Evolutionary conservation across 2,888 invertebrate species (phyloP), one percentile per base, ranked within the genome.

Genomic region (Brachycybe producta): DNA sequence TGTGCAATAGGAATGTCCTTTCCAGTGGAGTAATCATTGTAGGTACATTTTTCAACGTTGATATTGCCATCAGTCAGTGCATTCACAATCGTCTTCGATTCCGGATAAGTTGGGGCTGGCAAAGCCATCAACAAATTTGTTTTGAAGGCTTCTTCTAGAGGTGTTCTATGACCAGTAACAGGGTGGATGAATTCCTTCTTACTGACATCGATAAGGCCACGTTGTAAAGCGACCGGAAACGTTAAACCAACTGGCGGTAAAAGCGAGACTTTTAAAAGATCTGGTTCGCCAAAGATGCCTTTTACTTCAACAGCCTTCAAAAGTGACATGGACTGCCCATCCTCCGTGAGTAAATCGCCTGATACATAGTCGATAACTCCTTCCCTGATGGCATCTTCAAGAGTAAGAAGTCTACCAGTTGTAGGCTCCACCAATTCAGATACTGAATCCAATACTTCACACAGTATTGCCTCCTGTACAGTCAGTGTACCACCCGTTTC

Each of bases 351-450:
- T 30, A 91, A 86, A 60, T 87, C 73, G 15, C 85, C 87, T 28
- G 84, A 82, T 54, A 82, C 79, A 42, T 83, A 78, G 68, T 90
- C 86, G 61, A 91, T 76, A 60, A 86, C 77, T 54, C 86, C 86
- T 62, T 82, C 78, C 62, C 79, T 79, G 62, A 90, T 82, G 49
- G 91, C 90, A 75, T 83, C 79, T 58, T 78, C 75, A 40, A 95
- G 66, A 0, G 84, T 83, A 26, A 88, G 72, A 54, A 73, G 73
- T 55, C 74, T 73, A 32, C 75, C 77, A 1, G 78, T 77, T 32
- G 75, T 71, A 1, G 75, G 75, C 59, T 77, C 74, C 28, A 68
- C 69, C 48, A 94, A 70, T 47, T 73, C 74, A 11, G 87, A 84
- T 48, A 80, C 68, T 0, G 86, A 80, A 71, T 94, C 86, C 44